Percentiles rank a stretch among this genome's conserved stretches.
Evolutionary conservation across 2,888 invertebrate species (phyloP).

Genomic region (Rhingia campestris): DNA sequence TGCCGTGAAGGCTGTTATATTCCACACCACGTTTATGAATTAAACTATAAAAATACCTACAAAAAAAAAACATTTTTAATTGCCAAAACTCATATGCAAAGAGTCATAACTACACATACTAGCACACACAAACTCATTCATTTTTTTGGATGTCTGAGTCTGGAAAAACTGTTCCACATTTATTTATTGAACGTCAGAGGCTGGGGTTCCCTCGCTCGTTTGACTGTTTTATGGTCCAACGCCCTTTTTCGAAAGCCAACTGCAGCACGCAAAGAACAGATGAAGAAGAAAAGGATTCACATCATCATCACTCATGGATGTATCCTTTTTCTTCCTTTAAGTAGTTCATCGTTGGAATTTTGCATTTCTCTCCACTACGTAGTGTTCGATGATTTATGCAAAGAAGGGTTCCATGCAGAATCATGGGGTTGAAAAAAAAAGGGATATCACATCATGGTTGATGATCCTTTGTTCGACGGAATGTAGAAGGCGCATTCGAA

Average conservation of each 20-base stretch:
- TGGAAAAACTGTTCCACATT: constrained; percentile 52
- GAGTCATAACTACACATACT: constrained; percentile 37
- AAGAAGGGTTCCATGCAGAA: constrained; percentile 45
- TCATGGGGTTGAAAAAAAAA: constrained; percentile 5
- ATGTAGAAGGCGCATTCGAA: constrained; percentile 79
- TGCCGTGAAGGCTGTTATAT: constrained; percentile 39
- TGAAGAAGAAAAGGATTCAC: constrained; percentile 45
- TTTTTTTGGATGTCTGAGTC: neutral
- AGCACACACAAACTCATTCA: constrained; percentile 1
- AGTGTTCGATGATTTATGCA: constrained; percentile 66
- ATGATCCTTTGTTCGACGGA: constrained; percentile 60
- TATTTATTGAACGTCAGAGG: constrained; percentile 57
- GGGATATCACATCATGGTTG: constrained; percentile 24
- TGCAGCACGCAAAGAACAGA: constrained; percentile 46
- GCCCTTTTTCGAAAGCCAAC: constrained; percentile 64
- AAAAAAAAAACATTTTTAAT: constrained; percentile 27
- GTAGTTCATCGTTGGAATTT: constrained; percentile 31
- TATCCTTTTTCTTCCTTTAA: constrained; percentile 59
- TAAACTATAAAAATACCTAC: constrained; percentile 18
- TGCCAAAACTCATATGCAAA: constrained; percentile 59
- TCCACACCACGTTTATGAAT: constrained; percentile 48
- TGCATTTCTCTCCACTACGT: constrained; percentile 21
- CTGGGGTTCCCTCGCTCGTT: constrained; percentile 38
- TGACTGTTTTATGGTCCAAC: constrained; percentile 74
- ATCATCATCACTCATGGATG: constrained; percentile 45